Evolutionary conservation across 2,797 vertebrate species (phyloP).

Genomic region (Danionella dracula): DNA sequence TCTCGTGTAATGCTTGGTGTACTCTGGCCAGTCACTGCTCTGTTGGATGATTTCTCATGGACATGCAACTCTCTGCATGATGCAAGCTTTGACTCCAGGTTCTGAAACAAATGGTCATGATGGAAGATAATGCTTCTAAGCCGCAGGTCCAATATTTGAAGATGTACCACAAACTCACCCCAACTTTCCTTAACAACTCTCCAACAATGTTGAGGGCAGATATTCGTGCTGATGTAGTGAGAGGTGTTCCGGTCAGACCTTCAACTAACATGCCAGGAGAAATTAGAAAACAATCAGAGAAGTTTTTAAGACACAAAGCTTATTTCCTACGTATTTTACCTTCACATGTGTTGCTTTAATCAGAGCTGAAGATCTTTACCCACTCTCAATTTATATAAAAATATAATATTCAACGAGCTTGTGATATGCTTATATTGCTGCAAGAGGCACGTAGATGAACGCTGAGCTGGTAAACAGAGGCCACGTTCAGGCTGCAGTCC

Average conservation of each 20-base stretch:
- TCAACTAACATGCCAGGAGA: slow-evolving; percentile 63
- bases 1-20: slow-evolving; percentile 68
- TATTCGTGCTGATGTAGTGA: slow-evolving; percentile 92
- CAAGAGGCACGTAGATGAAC: no score
- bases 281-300: neutral
- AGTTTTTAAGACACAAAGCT: no score
- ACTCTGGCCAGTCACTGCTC: slow-evolving; percentile 55
- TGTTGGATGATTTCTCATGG: slow-evolving; percentile 78
- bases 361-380: no score
- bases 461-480: no score
- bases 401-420: no score
- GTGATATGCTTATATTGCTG: no score
- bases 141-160: neutral
- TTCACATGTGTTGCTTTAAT: neutral
- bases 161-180: slow-evolving; percentile 70
- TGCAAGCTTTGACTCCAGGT: slow-evolving; percentile 93
- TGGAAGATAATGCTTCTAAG: neutral
- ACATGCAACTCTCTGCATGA: slow-evolving; percentile 87
- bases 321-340: neutral
- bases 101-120: slow-evolving; percentile 62
- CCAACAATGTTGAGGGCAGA: slow-evolving; percentile 96
- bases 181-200: slow-evolving; percentile 94
- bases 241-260: slow-evolving; percentile 77
- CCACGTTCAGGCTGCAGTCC: no score
- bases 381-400: no score